phyloP scores from a whole-genome alignment of 2,888 invertebrate species.

The Tetropium fuscum region DNA sequence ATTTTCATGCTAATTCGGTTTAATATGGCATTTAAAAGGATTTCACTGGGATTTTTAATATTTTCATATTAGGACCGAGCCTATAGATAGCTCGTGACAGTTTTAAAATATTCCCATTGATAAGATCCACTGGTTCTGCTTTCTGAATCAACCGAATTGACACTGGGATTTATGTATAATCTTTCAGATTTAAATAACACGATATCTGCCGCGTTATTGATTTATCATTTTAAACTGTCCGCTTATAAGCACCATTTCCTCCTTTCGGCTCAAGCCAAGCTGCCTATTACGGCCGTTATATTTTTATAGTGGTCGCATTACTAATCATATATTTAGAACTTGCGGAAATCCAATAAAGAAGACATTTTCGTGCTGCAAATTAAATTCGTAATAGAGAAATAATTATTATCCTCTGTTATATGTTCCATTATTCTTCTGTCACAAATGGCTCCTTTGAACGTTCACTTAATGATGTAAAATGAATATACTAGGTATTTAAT shows the following conservation, averaged over 20 bases:
- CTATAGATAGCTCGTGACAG: slow-evolving; percentile 50
- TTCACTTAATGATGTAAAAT: too few relatives aligned
- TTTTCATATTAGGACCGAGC: slow-evolving; percentile 60
- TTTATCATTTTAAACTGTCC: slow-evolving; percentile 22
- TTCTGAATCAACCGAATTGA: slow-evolving; percentile 47
- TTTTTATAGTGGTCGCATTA: too few relatives aligned
- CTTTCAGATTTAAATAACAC: slow-evolving; percentile 32
- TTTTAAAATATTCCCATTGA: slow-evolving; percentile 57
- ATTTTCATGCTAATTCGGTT: slow-evolving; percentile 66
- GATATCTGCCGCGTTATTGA: slow-evolving; percentile 26
- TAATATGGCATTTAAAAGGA: slow-evolving; percentile 64
- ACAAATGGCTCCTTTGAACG: too few relatives aligned
- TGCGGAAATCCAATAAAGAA: too few relatives aligned
- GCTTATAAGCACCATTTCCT: slow-evolving; percentile 18
- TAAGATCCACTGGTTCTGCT: slow-evolving; percentile 48
- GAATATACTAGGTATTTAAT: too few relatives aligned
- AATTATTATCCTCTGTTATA: too few relatives aligned
- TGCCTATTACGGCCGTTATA: too few relatives aligned
- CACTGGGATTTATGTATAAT: slow-evolving; percentile 54
- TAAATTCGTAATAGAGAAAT: too few relatives aligned
- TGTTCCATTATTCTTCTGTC: too few relatives aligned
- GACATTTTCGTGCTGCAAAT: too few relatives aligned
- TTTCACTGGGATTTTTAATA: slow-evolving; percentile 64
- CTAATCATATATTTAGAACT: too few relatives aligned
- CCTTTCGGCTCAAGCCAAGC: not conserved